Evolutionary conservation across 1,140 invertebrate species (phyloP).

Genomic region (Ceratoteleas bidentatus): DNA sequence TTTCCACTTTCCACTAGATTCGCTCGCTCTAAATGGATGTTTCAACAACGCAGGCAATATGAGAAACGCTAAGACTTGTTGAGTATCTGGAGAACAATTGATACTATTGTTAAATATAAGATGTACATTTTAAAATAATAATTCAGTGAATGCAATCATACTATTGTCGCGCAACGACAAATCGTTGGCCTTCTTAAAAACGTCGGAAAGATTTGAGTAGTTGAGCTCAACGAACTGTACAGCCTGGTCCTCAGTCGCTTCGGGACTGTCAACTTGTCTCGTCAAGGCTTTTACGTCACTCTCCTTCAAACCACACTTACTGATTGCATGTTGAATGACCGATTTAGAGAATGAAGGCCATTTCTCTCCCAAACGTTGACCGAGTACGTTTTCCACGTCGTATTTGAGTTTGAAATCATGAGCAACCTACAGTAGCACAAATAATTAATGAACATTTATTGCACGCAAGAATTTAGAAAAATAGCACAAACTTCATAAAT

Average conservation of each 20-base stretch:
- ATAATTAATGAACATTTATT: too few species aligned
- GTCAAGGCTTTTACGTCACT: neutral
- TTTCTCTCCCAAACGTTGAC: neutral
- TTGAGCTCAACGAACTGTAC: neutral
- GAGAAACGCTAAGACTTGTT: constrained; percentile 2
- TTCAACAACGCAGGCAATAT: neutral
- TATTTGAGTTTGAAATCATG: neutral
- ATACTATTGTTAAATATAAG: neutral
- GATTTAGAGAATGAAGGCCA: neutral
- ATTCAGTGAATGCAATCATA: neutral
- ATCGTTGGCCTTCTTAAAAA: neutral
- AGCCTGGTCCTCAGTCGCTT: neutral
- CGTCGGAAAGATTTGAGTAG: neutral
- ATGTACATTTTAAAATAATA: neutral
- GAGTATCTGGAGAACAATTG: neutral
- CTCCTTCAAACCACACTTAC: neutral
- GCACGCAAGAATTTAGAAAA: too few species aligned
- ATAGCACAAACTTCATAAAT: neutral
- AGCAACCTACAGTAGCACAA: neutral
- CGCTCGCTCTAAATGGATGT: constrained; percentile 6
- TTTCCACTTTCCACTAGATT: constrained; percentile 14
- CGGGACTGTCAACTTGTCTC: neutral
- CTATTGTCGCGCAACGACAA: neutral
- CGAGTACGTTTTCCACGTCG: neutral
- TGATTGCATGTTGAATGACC: neutral